A percentile compares a stretch with the other conserved stretches of the same genome.
Conservation (phyloP, 2,113 vertebrate species). For the Chloropsis cyanopogon region DNA sequence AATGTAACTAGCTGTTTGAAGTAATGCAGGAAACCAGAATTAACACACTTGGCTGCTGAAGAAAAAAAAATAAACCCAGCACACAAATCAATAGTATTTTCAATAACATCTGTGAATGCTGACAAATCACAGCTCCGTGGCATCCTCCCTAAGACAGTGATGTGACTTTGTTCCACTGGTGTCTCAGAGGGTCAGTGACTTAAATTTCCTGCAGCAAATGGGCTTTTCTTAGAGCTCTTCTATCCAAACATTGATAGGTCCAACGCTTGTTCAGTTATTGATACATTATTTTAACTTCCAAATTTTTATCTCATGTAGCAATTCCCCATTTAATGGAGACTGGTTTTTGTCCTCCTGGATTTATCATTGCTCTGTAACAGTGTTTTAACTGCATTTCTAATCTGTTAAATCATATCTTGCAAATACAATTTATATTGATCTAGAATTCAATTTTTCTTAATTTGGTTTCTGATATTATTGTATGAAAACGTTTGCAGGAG, state of each 20-base stretch:
- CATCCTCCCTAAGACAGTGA: not conserved
- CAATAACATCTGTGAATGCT: not conserved
- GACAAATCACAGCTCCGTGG: not conserved
- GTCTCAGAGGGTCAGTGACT: not conserved
- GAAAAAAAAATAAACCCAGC: not conserved
- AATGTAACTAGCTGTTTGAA: not conserved
- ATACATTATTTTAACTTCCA: not conserved
- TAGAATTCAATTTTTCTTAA: not conserved
- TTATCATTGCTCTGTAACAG: not conserved
- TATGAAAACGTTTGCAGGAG: not conserved
- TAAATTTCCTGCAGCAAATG: not conserved
- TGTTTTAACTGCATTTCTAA: slow-evolving; percentile 13
- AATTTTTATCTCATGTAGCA: not conserved
- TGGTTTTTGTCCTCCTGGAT: not conserved
- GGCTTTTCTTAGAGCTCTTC: not conserved
- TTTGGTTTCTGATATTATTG: not conserved
- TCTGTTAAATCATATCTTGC: not conserved
- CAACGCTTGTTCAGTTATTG: not conserved
- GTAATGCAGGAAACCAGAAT: not conserved
- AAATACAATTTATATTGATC: not conserved
- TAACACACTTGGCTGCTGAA: not conserved
- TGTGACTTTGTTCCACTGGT: not conserved
- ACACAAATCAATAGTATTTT: not conserved
- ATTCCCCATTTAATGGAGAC: not conserved
- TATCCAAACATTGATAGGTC: not conserved